These are phyloP conservation scores for Alca torda DNA, from an alignment of 2,797 vertebrate species.

Conservation along the genomic window DNA sequence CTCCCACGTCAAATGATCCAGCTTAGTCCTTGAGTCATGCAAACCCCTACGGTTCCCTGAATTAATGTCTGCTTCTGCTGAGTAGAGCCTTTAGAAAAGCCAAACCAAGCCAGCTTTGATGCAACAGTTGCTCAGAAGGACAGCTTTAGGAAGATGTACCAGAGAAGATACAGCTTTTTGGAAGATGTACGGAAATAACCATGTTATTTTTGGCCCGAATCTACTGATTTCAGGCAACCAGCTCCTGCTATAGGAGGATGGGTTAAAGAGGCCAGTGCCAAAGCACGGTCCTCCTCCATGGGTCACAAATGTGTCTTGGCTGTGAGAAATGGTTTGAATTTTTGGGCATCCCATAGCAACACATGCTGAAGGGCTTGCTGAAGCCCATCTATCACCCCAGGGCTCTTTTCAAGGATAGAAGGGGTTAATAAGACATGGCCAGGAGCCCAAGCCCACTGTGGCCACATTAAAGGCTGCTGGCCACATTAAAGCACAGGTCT, in stretches of 20 bases:
- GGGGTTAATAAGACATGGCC: background rate
- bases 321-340: background rate
- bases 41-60: background rate
- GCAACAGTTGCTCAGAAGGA: background rate
- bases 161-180: background rate
- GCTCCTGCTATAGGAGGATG: background rate
- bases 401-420: background rate
- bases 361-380: background rate
- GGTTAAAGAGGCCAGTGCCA: background rate
- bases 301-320: background rate
- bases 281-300: background rate
- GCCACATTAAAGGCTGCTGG: background rate
- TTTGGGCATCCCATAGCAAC: background rate
- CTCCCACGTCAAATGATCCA: background rate
- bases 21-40: background rate
- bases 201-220: background rate
- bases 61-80: background rate
- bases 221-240: background rate
- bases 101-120: background rate
- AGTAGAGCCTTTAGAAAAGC: background rate
- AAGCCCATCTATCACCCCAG: background rate
- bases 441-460: background rate
- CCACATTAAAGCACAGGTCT: background rate
- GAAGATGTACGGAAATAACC: conserved; percentile 12
- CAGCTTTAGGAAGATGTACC: background rate